A percentile compares a stretch with the other conserved stretches of the same genome.
phyloP scores from a whole-genome alignment of 1,140 invertebrate genomes.

The Chironomus striatipennis region DNA sequence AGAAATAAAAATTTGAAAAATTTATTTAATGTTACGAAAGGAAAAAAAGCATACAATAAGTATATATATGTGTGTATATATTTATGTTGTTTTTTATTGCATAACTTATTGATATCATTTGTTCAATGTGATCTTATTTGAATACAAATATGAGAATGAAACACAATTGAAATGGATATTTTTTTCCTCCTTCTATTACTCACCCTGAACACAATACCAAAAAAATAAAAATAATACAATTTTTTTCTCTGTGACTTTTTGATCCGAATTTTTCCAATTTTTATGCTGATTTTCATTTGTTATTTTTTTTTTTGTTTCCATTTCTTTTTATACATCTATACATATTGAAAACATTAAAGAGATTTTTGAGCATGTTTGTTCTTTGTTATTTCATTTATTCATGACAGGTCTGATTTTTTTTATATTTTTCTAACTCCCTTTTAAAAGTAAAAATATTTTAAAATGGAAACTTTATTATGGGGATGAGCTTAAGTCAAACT shows the following conservation, averaged over 20 bases:
- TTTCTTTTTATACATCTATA: neutral
- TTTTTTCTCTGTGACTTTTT: neutral
- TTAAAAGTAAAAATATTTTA: too few species aligned
- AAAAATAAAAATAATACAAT: neutral
- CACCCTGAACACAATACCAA: neutral
- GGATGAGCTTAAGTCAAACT: too few species aligned
- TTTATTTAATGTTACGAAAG: neutral
- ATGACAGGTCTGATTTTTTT: too few species aligned
- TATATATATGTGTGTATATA: neutral
- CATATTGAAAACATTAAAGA: neutral
- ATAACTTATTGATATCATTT: conserved; percentile 21
- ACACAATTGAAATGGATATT: conserved; percentile 23
- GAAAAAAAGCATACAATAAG: neutral
- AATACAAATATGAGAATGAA: conserved; percentile 18
- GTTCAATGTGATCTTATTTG: neutral
- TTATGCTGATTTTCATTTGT: neutral
- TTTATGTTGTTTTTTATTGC: neutral
- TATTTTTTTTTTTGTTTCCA: neutral
- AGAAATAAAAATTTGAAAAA: conserved; percentile 1
- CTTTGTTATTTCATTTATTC: too few species aligned
- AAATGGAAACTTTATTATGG: too few species aligned
- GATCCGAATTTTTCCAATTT: conserved; percentile 16
- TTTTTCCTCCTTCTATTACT: neutral
- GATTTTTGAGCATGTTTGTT: neutral
- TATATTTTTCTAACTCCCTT: too few species aligned